Percentiles rank a stretch among this genome's conserved stretches.
Evolutionary conservation across 2,888 invertebrate species (phyloP).

Genomic region (Mythimna impura): DNA sequence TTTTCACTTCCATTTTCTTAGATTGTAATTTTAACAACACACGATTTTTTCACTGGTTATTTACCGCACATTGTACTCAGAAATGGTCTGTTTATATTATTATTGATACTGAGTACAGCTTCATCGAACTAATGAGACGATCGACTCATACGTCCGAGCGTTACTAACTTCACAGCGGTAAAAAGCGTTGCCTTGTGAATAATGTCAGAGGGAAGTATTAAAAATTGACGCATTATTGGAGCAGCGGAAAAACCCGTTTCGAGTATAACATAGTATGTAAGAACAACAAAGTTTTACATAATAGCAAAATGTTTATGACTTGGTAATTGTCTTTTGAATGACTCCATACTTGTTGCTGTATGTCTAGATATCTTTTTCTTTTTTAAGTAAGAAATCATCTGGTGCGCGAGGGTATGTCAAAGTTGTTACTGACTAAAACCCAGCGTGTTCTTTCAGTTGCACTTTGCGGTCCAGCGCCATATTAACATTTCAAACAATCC

Average conservation of each 20-base stretch:
- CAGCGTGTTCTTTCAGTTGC: too few relatives aligned
- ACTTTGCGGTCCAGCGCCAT: too few relatives aligned
- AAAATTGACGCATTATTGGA: constrained; percentile 9
- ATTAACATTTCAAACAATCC: too few relatives aligned
- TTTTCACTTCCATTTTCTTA: constrained; percentile 58
- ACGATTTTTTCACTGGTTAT: constrained; percentile 21
- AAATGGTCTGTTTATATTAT: constrained; percentile 35
- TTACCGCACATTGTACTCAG: constrained; percentile 41
- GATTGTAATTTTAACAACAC: constrained; percentile 5
- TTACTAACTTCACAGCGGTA: constrained; percentile 48
- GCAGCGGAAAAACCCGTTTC: constrained; percentile 44
- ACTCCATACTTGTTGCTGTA: not conserved
- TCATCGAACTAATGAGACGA: constrained; percentile 55
- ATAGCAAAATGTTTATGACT: not conserved
- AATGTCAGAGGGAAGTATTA: constrained; percentile 33
- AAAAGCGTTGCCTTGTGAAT: constrained; percentile 48
- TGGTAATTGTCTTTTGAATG: not conserved
- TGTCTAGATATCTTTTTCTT: not conserved
- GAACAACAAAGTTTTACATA: not conserved
- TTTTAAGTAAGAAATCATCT: too few relatives aligned
- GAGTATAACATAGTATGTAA: not conserved
- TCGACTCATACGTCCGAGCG: constrained; percentile 32
- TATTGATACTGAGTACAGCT: constrained; percentile 47
- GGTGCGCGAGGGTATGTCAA: too few relatives aligned
- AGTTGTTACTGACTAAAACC: too few relatives aligned